A percentile compares a stretch with the other conserved stretches of the same genome.
Conservation (phyloP, 2,888 invertebrate species). For the Orthosia gracilis region DNA sequence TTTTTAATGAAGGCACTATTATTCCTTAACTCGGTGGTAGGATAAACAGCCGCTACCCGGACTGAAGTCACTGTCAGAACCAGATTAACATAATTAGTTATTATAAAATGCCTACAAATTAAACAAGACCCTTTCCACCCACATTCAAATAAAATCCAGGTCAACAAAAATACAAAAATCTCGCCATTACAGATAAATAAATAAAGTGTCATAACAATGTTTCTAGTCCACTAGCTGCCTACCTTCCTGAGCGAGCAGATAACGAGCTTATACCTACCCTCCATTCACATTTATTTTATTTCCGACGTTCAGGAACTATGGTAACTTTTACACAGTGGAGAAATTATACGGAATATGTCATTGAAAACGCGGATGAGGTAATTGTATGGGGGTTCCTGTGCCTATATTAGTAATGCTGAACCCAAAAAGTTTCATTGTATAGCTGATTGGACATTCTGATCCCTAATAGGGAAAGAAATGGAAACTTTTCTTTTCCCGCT, state of each 20-base stretch:
- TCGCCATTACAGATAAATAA: conserved; percentile 38
- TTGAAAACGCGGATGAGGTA: neutral
- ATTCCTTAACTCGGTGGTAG: too few species aligned
- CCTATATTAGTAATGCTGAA: neutral
- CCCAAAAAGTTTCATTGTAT: neutral
- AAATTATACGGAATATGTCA: conserved; percentile 22
- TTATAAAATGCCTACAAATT: neutral
- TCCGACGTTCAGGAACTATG: conserved; percentile 27
- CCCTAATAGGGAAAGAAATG: neutral
- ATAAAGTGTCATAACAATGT: conserved; percentile 42
- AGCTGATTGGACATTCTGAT: neutral
- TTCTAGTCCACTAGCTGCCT: conserved; percentile 41
- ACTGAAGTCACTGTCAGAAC: neutral
- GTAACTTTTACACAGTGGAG: conserved; percentile 22
- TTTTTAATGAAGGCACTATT: too few species aligned
- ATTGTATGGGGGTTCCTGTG: neutral
- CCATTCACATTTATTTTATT: conserved; percentile 50
- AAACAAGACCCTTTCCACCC: conserved; percentile 1
- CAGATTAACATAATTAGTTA: neutral
- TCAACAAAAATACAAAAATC: conserved; percentile 28
- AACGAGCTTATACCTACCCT: conserved; percentile 44
- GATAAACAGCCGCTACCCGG: too few species aligned
- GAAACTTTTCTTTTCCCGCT: neutral
- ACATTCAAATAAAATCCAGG: conserved; percentile 24
- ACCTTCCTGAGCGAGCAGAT: conserved; percentile 46